Evolutionary conservation across 1,140 invertebrate genomes (phyloP), one percentile per base, ranked within the genome.

Genomic region (Calosoma granatense): DNA sequence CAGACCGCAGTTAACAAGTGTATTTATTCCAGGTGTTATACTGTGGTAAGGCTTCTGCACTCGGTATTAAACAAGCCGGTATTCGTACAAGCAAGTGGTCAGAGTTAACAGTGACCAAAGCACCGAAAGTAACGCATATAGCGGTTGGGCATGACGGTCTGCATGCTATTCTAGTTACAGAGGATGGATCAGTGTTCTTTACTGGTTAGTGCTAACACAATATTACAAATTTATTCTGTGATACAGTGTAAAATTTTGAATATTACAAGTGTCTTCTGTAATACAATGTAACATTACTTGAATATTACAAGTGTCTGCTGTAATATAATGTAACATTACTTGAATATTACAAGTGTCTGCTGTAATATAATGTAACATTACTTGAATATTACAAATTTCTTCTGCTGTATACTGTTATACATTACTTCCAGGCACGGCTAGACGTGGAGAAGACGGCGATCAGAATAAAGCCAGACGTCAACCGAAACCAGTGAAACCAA

Each of bases 361-460:
- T 36, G 30, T 9, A n/a, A 36, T 36, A n/a, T 9, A n/a, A 6
- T 36, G n/a, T 36, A 6, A n/a, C 6, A n/a, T 36, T 36, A 36
- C n/a, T 36, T 36, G 30, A n/a, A 36, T 9, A n/a, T 36, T 36
- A n/a, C 6, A 9, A n/a, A 9, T 9, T 36, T 36, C n/a, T n/a
- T 36, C n/a, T 53, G 52, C 11, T 21, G n/a, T n/a, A n/a, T n/a
- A n/a, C n/a, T n/a, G n/a, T n/a, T n/a, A 23, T 19, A 56, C 15
- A 57, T 3, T 51, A 39, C 93, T 92, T 74, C 83, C 82, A 52
- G 94, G 94, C 0, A 88, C 89, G 14, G 86, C 94, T 0, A 79
- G 88, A n/a, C 77, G 94, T 9, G 94, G 94, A 41, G 94, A 98
- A 74, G 94, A 98, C 74, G 94, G 93, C 0, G 94, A 98, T 69